Base-by-base conservation (phyloP, 2,888 invertebrate species). In the Drosophila leonis region DNA sequence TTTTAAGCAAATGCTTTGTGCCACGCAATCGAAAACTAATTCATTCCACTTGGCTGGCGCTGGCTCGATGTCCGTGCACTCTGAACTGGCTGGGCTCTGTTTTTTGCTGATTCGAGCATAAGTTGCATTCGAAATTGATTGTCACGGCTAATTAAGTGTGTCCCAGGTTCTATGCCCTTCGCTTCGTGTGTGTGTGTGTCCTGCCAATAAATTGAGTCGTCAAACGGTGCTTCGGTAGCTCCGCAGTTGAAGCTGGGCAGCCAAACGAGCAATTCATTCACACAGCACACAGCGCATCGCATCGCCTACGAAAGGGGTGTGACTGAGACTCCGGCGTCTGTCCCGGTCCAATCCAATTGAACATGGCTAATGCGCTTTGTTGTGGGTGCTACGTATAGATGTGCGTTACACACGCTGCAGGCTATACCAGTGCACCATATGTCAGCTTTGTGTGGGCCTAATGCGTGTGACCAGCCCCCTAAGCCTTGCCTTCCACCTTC, bases 81-180 rank as follows among this genome's bases (percentile, higher is more conserved):
- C 48, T 31, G 18, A 18, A 18, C 29, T 48, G 56, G 46, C 27
- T 20, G 31, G 27, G 42, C 27, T 4, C 9, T 6, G 29, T 48
- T 71, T 74, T 74, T 78, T 88, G 90, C 82, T 86, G 82, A 86
- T 90, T 85, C 83, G 82, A 87, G 80, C 93, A 93, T 92, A 93
- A 93, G 93, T 92, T 90, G 92, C 92, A 90, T 93, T 87, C 78
- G 87, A 93, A 93, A 93, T 93, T 93, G 93, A 93, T 93, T 93
- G 92, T 93, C 92, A 92, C 90, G 92, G 92, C 92, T 93, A 93
- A 92, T 93, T 93, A 92, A 92, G 90, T 92, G 88, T 87, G 88
- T 91, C 88, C 82, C 77, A 67, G 61, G 59, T 46, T 51, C 44
- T 42, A 20, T 42, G 18, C 39, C 39, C 39, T 39, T 37, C 35